Evolutionary conservation across 2,888 invertebrate species (phyloP).

Genomic region (Bombyx huttoni): DNA sequence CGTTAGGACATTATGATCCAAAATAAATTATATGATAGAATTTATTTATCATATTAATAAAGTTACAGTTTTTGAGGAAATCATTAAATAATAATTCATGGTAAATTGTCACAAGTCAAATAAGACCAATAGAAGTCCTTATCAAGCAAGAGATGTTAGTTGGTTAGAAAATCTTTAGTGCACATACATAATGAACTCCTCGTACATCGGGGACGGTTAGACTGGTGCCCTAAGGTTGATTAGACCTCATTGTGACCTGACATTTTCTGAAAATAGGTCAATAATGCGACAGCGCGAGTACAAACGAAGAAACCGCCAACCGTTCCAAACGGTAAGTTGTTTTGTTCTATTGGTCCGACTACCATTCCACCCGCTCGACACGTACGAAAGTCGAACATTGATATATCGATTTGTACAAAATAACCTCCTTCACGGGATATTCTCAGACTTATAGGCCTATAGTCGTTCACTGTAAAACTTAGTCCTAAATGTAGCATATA

Average conservation of each 20-base stretch:
- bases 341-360: not conserved
- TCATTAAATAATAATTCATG: no score
- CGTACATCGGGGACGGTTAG: not conserved
- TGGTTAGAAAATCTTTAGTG: not conserved
- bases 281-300: constrained; percentile 99
- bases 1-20: no score
- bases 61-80: no score
- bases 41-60: no score
- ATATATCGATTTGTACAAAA: not conserved
- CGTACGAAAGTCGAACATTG: not conserved
- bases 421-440: no score
- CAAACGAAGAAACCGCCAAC: constrained; percentile 98
- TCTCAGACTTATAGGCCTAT: no score
- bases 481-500: not conserved
- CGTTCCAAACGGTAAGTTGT: constrained; percentile 88
- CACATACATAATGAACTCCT: not conserved
- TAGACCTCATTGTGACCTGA: not conserved
- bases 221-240: not conserved
- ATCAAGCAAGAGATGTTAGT: no score
- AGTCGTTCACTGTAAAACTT: no score
- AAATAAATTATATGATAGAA: no score
- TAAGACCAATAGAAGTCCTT: no score
- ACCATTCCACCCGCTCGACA: not conserved
- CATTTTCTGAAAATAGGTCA: constrained; percentile 79
- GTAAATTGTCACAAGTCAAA: no score